Evolutionary conservation across 2,113 vertebrate genomes (phyloP).

Genomic region (Geococcyx californianus): DNA sequence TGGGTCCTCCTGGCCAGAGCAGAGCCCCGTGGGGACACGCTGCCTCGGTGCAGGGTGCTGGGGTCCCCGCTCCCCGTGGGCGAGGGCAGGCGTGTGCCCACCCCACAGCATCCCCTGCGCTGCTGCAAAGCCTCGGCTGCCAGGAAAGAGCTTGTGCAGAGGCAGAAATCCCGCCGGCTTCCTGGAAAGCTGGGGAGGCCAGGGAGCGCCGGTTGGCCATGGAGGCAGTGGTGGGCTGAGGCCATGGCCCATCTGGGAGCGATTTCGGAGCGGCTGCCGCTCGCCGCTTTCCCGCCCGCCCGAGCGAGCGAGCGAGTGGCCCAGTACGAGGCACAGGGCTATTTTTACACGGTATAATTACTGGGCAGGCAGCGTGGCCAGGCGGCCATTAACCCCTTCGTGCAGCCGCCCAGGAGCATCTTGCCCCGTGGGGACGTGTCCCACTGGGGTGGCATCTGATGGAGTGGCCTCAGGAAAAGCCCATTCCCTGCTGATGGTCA

Average conservation of each 20-base stretch:
- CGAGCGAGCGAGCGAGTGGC: neutral
- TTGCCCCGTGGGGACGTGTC: accelerated
- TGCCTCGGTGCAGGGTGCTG: neutral
- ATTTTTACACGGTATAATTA: conserved; percentile 74
- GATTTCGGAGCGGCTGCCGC: conserved; percentile 51
- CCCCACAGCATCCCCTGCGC: neutral
- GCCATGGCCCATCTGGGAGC: conserved; percentile 68
- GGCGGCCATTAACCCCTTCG: neutral
- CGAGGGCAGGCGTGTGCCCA: accelerated
- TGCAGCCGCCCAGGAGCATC: neutral
- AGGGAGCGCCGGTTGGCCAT: accelerated
- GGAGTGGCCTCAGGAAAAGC: neutral
- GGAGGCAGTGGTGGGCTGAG: neutral
- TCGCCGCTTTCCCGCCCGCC: neutral
- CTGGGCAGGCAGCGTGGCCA: neutral
- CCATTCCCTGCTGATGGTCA: neutral
- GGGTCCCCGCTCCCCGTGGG: accelerated
- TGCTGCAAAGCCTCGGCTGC: neutral
- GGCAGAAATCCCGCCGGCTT: neutral
- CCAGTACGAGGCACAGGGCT: neutral
- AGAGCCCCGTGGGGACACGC: accelerated
- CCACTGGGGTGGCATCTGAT: neutral
- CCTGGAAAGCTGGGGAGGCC: neutral
- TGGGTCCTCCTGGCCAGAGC: accelerated
- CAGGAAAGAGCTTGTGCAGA: neutral